Percentiles rank a stretch among this genome's conserved stretches.
Evolutionary conservation across 2,888 invertebrate genomes (phyloP).

Genomic region (Ischnus inquisitorius): DNA sequence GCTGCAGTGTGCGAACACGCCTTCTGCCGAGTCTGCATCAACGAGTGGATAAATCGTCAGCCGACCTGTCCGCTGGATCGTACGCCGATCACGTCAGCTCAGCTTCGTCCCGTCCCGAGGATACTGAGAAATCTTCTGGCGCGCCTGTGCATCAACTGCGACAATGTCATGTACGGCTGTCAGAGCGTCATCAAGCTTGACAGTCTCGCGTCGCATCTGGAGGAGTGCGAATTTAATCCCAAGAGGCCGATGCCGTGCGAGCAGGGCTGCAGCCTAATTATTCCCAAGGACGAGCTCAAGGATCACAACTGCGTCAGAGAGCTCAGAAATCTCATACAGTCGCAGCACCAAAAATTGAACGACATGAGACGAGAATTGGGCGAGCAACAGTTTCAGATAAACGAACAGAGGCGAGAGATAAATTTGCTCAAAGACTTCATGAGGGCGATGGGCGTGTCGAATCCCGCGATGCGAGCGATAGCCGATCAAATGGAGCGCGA

Average conservation of each 20-base stretch:
- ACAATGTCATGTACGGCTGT: slow-evolving; percentile 96
- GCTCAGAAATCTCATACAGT: slow-evolving; percentile 92
- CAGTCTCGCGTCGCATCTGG: slow-evolving; percentile 92
- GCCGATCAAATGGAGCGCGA: slow-evolving; percentile 98
- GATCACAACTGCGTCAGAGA: slow-evolving; percentile 98
- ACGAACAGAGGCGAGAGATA: slow-evolving; percentile 95
- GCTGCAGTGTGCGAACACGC: slow-evolving; percentile 98
- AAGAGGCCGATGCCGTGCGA: slow-evolving; percentile 97
- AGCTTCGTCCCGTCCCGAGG: slow-evolving; percentile 96
- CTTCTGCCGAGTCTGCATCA: slow-evolving; percentile 97
- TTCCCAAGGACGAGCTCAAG: slow-evolving; percentile 97
- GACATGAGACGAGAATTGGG: slow-evolving; percentile 95
- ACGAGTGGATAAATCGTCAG: slow-evolving; percentile 97
- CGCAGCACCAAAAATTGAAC: slow-evolving; percentile 94
- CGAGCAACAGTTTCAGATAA: slow-evolving; percentile 94
- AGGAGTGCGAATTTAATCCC: slow-evolving; percentile 97
- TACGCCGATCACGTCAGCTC: slow-evolving; percentile 94
- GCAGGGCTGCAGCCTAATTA: slow-evolving; percentile 96
- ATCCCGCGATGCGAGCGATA: slow-evolving; percentile 96
- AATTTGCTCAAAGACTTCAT: slow-evolving; percentile 96
- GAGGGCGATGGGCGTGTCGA: slow-evolving; percentile 96
- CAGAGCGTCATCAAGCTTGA: slow-evolving; percentile 94
- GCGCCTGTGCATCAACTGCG: slow-evolving; percentile 95
- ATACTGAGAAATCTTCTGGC: slow-evolving; percentile 96
- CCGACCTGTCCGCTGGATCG: slow-evolving; percentile 98